Evolutionary conservation across 2,888 invertebrate species (phyloP), one percentile per base, ranked within the genome.

Genomic region (Lasioglossum oenotherae): DNA sequence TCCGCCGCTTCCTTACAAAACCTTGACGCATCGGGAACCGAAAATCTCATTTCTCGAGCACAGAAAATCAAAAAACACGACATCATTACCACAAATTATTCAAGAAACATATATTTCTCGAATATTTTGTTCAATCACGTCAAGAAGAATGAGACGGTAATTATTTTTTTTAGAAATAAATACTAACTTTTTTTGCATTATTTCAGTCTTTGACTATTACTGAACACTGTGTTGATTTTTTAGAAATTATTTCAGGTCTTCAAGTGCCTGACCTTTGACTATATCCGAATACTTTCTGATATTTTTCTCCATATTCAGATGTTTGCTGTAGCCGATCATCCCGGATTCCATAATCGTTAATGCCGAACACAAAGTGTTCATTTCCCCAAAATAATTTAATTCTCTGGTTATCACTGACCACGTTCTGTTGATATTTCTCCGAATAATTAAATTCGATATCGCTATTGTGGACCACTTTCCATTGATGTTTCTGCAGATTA

Each of bases 1-100:
- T 88, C 85, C 81, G 74, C 83, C 78, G 83, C 53, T 60, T 85
- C 73, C 80, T 79, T 67, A 31, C 16, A 31, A 4, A 31, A 64
- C 31, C 60, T 64, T 1, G 60, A 64, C 27, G 31, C 60, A 31
- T 31, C 60, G 60, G 16, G 6, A 64, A 31, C 60, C 27, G 27
- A 16, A 64, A 64, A 31, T 64, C 60, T 16, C 16, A 16, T 64
- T 64, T 31, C 60, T 64, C 27, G 60, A 27, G 60, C 27, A 60
- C 0, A 31, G 31, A 64, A 27, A n/a, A n/a, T n/a, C 1, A n/a
- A 57, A 8, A 53, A 23, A 53, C 8, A 49, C 10, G 10, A 23
- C n/a, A 1, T 57, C 4, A n/a, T 57, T 3, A 2, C 4, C 10
- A 12, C 10, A 12, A n/a, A n/a, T n/a, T n/a, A 10, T 4, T 23